Evolutionary conservation across 2,113 vertebrate genomes (phyloP).

Genomic region (Cichladusa arquata): DNA sequence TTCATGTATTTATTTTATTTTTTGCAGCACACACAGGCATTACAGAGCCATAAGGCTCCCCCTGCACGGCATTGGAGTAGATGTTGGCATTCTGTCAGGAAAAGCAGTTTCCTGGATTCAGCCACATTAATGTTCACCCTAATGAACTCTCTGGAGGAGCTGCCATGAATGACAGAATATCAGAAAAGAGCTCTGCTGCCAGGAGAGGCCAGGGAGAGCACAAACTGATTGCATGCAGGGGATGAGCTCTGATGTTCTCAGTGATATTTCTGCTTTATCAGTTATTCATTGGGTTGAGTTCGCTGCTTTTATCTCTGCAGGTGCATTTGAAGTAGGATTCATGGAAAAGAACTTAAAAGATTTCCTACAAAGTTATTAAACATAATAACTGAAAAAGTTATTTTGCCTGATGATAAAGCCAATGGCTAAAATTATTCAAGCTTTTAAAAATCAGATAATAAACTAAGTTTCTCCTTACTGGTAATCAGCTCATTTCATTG

Average conservation of each 20-base stretch:
- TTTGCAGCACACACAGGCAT: conserved; percentile 19
- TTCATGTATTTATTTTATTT: too few relatives aligned
- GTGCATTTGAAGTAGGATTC: conserved; percentile 47
- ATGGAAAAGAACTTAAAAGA: conserved; percentile 15
- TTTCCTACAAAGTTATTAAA: conserved; percentile 60
- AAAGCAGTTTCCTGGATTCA: conserved; percentile 32
- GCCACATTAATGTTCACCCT: conserved; percentile 58
- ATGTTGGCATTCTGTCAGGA: conserved; percentile 26
- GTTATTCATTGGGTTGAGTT: conserved; percentile 53
- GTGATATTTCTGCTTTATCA: conserved; percentile 34
- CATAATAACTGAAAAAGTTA: conserved; percentile 31
- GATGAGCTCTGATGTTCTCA: not conserved
- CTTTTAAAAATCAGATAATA: conserved; percentile 65
- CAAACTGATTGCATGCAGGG: not conserved
- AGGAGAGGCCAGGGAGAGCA: conserved; percentile 18
- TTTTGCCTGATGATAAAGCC: conserved; percentile 45
- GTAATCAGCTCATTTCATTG: conserved; percentile 65
- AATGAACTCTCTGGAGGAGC: conserved; percentile 62
- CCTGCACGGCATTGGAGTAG: not conserved
- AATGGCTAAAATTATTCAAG: conserved; percentile 53
- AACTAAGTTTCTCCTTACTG: conserved; percentile 48
- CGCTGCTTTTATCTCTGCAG: conserved; percentile 37
- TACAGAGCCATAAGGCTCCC: conserved; percentile 16
- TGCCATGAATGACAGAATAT: conserved; percentile 51
- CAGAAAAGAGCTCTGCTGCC: not conserved